These are phyloP conservation scores for Sciaenops ocellatus DNA, from an alignment of 2,797 vertebrate species.

Conservation along the genomic window DNA sequence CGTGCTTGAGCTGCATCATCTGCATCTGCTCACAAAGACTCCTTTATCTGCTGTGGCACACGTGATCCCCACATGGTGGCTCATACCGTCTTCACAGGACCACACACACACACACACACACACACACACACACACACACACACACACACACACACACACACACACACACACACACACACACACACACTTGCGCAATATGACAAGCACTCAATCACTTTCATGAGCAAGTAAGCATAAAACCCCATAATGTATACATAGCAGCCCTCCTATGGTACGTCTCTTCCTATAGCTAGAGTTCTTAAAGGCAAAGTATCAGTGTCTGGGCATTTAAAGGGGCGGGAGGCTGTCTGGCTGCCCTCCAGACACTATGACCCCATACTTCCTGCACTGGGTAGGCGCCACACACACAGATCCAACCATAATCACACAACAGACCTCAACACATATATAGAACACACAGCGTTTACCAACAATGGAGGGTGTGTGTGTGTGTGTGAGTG, in stretches of 20 bases:
- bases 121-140: constrained; percentile 6
- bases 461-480: constrained; percentile 1
- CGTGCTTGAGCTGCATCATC: constrained; percentile 59
- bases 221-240: constrained; percentile 40
- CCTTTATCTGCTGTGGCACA: constrained; percentile 73
- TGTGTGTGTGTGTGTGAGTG: not conserved
- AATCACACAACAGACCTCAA: constrained; percentile 27
- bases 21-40: constrained; percentile 77
- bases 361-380: constrained; percentile 67
- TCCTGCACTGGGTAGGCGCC: constrained; percentile 54
- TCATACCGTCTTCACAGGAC: constrained; percentile 64
- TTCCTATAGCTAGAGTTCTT: constrained; percentile 25
- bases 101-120: constrained; percentile 50
- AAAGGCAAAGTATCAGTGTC: constrained; percentile 36
- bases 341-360: constrained; percentile 42
- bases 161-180: constrained; percentile 19
- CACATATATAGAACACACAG: not conserved
- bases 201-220: constrained; percentile 54
- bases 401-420: constrained; percentile 10
- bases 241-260: constrained; percentile 26
- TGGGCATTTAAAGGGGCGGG: constrained; percentile 29
- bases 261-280: constrained; percentile 1
- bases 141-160: constrained; percentile 11
- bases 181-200: constrained; percentile 43
- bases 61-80: constrained; percentile 77